Conservation (phyloP, 2,113 vertebrate genomes). For the Cynocephalus volans region DNA sequence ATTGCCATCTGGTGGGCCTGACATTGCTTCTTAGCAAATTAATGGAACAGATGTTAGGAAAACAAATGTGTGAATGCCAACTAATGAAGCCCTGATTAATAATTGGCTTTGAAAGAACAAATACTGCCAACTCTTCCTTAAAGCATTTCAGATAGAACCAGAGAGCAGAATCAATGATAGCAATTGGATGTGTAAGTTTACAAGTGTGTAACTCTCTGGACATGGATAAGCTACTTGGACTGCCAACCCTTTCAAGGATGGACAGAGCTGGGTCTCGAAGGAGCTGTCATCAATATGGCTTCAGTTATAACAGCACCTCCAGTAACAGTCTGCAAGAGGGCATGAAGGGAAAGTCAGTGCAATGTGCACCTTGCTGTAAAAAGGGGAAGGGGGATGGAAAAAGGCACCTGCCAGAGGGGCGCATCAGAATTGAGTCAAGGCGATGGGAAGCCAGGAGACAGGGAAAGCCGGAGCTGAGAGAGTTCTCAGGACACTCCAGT, state of each 20-base stretch:
- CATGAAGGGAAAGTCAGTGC: background rate
- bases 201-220: background rate
- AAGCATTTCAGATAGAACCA: constrained; percentile 18
- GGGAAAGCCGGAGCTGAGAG: too few relatives aligned
- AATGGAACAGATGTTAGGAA: constrained; percentile 79
- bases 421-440: background rate
- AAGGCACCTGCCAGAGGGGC: background rate
- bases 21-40: constrained; percentile 73
- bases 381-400: background rate
- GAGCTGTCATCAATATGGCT: background rate
- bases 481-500: background rate
- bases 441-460: background rate
- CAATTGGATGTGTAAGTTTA: background rate
- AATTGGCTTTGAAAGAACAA: constrained; percentile 72
- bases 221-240: background rate
- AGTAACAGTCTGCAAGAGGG: constrained; percentile 29
- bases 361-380: background rate
- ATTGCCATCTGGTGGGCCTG: constrained; percentile 79
- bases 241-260: background rate
- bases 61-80: constrained; percentile 72
- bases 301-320: background rate
- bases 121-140: constrained; percentile 34
- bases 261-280: background rate
- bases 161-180: background rate
- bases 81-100: constrained; percentile 76